Evolutionary conservation across 2,888 invertebrate species (phyloP), one percentile per base, ranked within the genome.

Genomic region (Balanococcus diminutus): DNA sequence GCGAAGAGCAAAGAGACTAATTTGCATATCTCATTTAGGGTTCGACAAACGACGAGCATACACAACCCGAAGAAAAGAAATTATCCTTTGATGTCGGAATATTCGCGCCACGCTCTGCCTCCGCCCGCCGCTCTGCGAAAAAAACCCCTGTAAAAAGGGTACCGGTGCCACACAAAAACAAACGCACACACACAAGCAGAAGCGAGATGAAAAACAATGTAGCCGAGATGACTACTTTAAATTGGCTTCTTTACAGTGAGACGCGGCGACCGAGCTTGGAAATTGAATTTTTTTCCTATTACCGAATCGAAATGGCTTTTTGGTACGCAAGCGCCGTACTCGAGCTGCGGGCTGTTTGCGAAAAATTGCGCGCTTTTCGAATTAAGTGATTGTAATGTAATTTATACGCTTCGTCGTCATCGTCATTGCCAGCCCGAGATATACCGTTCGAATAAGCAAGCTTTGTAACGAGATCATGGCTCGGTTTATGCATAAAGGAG

Each of bases 211-310:
- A 31, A 31, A 83, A 61, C 61, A 84, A 84, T 84, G 84, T 84
- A 84, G 67, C 84, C 84, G 84, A 84, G 84, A 67, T 67, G 84
- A 84, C 84, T 84, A 84, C 84, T 72, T 72, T 84, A 84, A 84
- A 84, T 61, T 67, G 84, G 61, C 84, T 84, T 72, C 84, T 84
- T 84, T 84, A 39, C 61, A 61, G 83, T 84, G 39, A 36, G 25
- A 84, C 42, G 51, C 8, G n/a, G 2, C n/a, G 51, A 82, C 28
- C 61, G 61, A 67, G 61, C 31, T 32, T 19, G 4, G 39, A 84
- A 84, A 84, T 84, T 84, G n/a, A 84, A 84, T 84, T 84, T 84
- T 84, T 84, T 83, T 61, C 61, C 19, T 67, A 67, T 67, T 67
- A 67, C 61, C 61, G 61, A 67, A 67, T 67, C 61, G 61, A 67